Base-by-base conservation (phyloP, 2,113 vertebrate genomes). In the Osmerus eperlanus region DNA sequence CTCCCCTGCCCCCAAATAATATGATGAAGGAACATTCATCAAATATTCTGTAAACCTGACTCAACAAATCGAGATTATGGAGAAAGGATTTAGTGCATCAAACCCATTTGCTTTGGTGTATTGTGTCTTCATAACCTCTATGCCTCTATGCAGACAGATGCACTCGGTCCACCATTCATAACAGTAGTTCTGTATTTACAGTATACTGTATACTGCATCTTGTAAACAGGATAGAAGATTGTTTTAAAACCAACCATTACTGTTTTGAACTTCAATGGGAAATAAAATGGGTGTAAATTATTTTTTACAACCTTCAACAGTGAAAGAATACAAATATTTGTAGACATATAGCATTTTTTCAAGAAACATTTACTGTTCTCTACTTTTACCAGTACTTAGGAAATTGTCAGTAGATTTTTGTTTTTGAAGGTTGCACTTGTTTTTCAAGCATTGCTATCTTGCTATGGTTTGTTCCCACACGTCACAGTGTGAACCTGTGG, bases 31-130 rank as follows among this genome's bases (percentile, higher is more conserved):
- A 63, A 7, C n/a, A 16, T 41, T 41, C 3, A 47, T 41, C 16
- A 51, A 65, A 65, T 51, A 51, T 65, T 60, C 11, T 25, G 58
- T 19, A 8, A 11, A 47, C 3, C 32, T 18, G 61, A 14, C 61
- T 16, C 16, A 63, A 63, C 61, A 32, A 29, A 63, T 63, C 13
- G 4, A 63, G 28, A 63, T 63, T 63, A 36, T 16, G 61, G 32
- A 12, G 36, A 11, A 11, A 36, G 36, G 2, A 14, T 41, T 65
- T 47, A 51, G 32, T 47, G 64, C 36, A 65, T 19, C 18, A 23
- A 41, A 65, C 64, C 23, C 16, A 65, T 65, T 65, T 13, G n/a
- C n/a, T 36, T 63, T 15, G 61, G 11, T 63, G 61, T 63, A 63
- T 63, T 63, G 16, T 25, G 12, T n/a, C 62, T 29, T 16, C 7